These are phyloP conservation scores for Anhinga anhinga DNA, from an alignment of 2,113 vertebrate species.

Conservation along the genomic window DNA sequence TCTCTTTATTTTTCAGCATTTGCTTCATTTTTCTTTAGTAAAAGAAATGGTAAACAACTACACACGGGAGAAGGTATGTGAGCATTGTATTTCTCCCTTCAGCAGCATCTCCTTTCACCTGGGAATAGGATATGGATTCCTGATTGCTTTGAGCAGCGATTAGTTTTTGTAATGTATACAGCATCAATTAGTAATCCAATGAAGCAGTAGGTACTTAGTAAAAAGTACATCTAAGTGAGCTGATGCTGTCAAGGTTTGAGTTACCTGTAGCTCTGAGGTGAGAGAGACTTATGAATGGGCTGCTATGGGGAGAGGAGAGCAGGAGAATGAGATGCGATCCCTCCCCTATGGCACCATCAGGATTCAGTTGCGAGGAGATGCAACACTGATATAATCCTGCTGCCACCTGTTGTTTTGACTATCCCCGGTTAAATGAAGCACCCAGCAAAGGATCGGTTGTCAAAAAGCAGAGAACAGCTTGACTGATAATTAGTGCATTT, in stretches of 20 bases:
- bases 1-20: neutral
- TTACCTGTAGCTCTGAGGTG: slow-evolving; percentile 36
- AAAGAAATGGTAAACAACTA: neutral
- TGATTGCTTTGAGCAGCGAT: slow-evolving; percentile 7
- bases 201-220: slow-evolving; percentile 14
- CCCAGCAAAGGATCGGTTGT: slow-evolving; percentile 26
- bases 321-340: neutral
- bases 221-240: slow-evolving; percentile 22
- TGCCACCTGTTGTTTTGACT: slow-evolving; percentile 62
- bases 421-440: neutral
- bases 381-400: neutral
- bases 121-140: slow-evolving; percentile 27
- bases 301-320: neutral
- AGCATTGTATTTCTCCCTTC: neutral
- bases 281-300: slow-evolving; percentile 15
- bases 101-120: slow-evolving; percentile 22
- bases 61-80: neutral
- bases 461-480: slow-evolving; percentile 39
- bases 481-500: neutral
- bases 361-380: slow-evolving; percentile 15
- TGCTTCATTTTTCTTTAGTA: neutral
- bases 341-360: neutral
- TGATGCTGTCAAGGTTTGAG: slow-evolving; percentile 35
- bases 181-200: slow-evolving; percentile 24
- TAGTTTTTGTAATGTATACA: slow-evolving; percentile 55